These are phyloP conservation scores for Lutjanus campechanus DNA, from an alignment of 2,797 vertebrate species.

Conservation along the genomic window DNA sequence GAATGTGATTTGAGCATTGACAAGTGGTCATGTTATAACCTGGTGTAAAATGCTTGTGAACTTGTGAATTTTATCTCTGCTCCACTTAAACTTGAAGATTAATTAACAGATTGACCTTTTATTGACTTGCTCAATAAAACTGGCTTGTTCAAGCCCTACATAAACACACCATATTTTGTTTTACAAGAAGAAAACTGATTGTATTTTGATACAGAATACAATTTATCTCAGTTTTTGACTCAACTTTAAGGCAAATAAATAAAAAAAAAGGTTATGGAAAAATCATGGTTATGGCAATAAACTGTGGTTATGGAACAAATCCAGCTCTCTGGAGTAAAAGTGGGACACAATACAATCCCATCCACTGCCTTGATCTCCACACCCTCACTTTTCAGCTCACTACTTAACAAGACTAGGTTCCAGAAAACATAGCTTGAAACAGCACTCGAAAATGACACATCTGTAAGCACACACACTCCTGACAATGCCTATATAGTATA, in stretches of 20 bases:
- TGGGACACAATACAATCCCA: neutral
- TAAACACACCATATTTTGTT: too few relatives aligned
- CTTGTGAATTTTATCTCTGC: too few relatives aligned
- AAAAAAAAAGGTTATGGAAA: neutral
- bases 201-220: too few relatives aligned
- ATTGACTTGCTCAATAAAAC: too few relatives aligned
- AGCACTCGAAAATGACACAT: neutral
- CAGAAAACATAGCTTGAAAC: slow-evolving; percentile 3
- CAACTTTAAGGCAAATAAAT: neutral
- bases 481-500: slow-evolving; percentile 1
- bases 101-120: too few relatives aligned
- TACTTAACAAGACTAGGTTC: neutral
- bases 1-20: too few relatives aligned
- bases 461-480: slow-evolving; percentile 1
- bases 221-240: too few relatives aligned
- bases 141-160: too few relatives aligned
- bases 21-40: too few relatives aligned
- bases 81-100: too few relatives aligned
- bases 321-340: neutral
- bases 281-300: neutral
- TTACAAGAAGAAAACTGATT: too few relatives aligned
- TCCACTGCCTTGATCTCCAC: neutral
- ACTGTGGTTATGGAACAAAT: neutral
- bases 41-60: too few relatives aligned
- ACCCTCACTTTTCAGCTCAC: neutral